Evolutionary conservation across 2,797 vertebrate species (phyloP).

Genomic region (Scyliorhinus canicula): DNA sequence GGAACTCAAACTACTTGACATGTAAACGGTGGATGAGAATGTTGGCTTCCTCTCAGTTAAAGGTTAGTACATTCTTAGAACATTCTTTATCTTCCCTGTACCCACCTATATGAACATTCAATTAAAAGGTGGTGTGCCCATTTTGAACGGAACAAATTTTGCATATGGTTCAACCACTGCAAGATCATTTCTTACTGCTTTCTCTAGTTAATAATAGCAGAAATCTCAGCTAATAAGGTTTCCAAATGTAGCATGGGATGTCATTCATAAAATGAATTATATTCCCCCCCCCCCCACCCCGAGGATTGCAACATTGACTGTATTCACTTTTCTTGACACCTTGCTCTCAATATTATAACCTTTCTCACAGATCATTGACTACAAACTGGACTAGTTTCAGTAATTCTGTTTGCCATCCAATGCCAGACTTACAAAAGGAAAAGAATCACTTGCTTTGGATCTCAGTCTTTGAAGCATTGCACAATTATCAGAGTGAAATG

Average conservation of each 20-base stretch:
- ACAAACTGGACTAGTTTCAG: not conserved
- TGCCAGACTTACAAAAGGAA: not conserved
- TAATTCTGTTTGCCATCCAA: not conserved
- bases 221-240: not conserved
- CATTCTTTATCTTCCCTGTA: not conserved
- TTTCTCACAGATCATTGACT: not conserved
- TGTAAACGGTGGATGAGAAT: not conserved
- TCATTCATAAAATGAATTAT: not conserved
- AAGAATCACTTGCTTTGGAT: not conserved
- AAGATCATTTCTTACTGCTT: not conserved
- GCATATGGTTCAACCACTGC: not conserved
- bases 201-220: not conserved
- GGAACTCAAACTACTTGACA: not conserved
- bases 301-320: not conserved
- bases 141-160: not conserved
- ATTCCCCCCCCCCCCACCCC: not conserved
- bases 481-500: not conserved
- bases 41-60: not conserved
- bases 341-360: constrained; percentile 28
- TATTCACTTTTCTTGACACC: not conserved
- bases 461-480: not conserved
- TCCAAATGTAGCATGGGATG: not conserved
- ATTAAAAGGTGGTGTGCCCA: not conserved
- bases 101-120: not conserved
- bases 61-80: not conserved